phyloP scores from a whole-genome alignment of 2,797 vertebrate species.

The Chelon auratus region DNA sequence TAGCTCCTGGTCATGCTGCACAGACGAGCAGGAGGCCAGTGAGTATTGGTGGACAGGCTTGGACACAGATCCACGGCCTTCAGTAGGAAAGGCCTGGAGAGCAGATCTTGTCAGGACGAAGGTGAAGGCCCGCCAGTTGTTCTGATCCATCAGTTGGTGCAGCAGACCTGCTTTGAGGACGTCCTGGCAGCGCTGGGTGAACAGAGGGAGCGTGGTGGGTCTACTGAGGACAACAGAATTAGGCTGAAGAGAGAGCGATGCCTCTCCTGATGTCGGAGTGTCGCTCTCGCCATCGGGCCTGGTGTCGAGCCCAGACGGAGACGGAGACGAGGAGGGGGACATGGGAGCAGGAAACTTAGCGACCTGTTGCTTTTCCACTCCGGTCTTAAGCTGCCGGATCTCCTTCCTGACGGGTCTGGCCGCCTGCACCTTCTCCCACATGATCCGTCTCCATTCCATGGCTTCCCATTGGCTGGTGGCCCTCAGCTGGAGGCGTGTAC shows the following conservation, averaged over 20 bases:
- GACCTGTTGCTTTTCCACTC: constrained; percentile 65
- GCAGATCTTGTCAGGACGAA: constrained; percentile 90
- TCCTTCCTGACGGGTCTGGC: constrained; percentile 77
- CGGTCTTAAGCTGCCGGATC: constrained; percentile 68
- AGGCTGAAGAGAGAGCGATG: constrained; percentile 13
- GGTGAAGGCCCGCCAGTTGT: constrained; percentile 94
- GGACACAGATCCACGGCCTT: constrained; percentile 89
- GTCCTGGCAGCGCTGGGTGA: constrained; percentile 86
- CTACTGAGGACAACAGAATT: constrained; percentile 63
- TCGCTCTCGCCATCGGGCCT: constrained; percentile 63
- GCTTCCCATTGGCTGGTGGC: constrained; percentile 92
- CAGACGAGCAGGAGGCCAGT: constrained; percentile 87
- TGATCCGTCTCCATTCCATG: constrained; percentile 91
- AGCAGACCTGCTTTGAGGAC: constrained; percentile 91
- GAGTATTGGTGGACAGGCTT: constrained; percentile 89
- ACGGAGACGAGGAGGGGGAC: constrained; percentile 61
- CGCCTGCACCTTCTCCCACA: constrained; percentile 90
- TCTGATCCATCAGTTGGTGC: constrained; percentile 90
- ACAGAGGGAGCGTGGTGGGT: constrained; percentile 85
- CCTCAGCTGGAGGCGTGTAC: constrained; percentile 91
- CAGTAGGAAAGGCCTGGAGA: constrained; percentile 91
- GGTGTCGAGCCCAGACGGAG: constrained; percentile 64
- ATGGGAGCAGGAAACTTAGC: constrained; percentile 56
- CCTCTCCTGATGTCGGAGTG: constrained; percentile 45
- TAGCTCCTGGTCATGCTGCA: constrained; percentile 85